phyloP scores from a whole-genome alignment of 1,140 invertebrate genomes.

The Penaeus chinensis region DNA sequence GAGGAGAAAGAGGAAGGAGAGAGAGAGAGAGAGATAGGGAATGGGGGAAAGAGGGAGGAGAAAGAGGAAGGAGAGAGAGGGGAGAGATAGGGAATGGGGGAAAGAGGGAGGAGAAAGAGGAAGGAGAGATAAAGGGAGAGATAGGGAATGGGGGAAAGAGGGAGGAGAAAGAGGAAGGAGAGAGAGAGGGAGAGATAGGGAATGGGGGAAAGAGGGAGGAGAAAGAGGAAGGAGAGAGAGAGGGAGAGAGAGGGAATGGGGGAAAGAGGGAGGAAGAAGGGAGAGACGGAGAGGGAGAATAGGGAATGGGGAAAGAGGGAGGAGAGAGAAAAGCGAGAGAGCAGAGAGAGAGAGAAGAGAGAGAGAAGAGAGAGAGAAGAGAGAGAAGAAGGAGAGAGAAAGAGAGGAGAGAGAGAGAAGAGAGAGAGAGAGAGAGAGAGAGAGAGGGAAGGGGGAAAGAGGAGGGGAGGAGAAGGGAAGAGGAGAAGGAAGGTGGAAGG shows the following conservation, averaged over 20 bases:
- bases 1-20: background rate
- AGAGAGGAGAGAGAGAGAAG: too few relatives aligned
- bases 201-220: too few relatives aligned
- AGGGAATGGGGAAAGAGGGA: background rate
- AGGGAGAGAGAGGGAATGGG: constrained; percentile 1
- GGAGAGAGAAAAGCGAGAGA: too few relatives aligned
- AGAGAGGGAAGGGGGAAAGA: background rate
- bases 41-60: background rate
- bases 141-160: background rate
- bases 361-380: background rate
- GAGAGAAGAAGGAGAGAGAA: too few relatives aligned
- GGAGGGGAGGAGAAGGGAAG: background rate
- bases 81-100: too few relatives aligned
- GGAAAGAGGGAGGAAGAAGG: background rate
- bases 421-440: constrained; percentile 26
- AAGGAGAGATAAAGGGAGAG: background rate
- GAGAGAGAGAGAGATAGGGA: background rate
- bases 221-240: background rate
- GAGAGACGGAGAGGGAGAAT: background rate
- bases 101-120: background rate
- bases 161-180: background rate
- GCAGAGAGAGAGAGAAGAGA: background rate
- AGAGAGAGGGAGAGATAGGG: too few relatives aligned
- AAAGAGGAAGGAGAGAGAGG: too few relatives aligned
- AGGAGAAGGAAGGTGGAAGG: background rate